Conservation (phyloP, 2,113 vertebrate genomes). For the Crotophaga sulcirostris region DNA sequence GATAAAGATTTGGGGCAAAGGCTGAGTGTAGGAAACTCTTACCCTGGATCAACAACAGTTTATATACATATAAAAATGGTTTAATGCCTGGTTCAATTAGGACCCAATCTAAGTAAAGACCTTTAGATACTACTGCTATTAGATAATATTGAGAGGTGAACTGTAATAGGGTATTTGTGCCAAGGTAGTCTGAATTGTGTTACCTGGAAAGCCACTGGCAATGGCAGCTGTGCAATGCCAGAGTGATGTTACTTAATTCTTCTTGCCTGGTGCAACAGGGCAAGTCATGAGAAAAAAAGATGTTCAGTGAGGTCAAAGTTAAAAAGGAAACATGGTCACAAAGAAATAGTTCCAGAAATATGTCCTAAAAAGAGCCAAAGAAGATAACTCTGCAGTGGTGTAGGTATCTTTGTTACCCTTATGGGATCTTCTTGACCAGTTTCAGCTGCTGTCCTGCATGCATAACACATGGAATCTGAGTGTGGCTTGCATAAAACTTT, state of each 20-base stretch:
- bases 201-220: neutral
- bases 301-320: neutral
- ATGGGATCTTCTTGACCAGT: neutral
- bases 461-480: neutral
- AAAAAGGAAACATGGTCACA: neutral
- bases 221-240: neutral
- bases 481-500: neutral
- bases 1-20: neutral
- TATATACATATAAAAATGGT: neutral
- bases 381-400: neutral
- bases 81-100: neutral
- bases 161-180: neutral
- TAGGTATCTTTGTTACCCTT: neutral
- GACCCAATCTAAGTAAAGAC: neutral
- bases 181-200: neutral
- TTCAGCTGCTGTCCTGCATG: neutral
- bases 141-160: neutral
- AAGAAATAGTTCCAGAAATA: neutral
- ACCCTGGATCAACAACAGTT: neutral
- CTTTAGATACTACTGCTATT: neutral
- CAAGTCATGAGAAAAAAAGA: neutral
- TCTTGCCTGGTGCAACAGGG: neutral
- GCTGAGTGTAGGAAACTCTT: neutral
- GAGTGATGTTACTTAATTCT: neutral
- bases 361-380: neutral